Evolutionary conservation across 2,888 invertebrate genomes (phyloP).

Genomic region (Halictus ligatus): DNA sequence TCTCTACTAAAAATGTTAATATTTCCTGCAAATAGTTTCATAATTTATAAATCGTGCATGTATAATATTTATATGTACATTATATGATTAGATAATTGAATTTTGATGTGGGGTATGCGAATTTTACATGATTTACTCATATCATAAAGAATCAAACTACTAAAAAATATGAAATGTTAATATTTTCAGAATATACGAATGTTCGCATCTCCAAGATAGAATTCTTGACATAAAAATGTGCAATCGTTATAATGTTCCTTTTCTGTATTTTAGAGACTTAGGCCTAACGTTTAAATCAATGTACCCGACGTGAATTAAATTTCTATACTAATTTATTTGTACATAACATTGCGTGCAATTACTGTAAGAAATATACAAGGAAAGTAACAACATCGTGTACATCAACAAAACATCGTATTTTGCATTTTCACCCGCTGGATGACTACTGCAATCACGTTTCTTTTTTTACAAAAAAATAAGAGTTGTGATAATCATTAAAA

Average conservation of each 20-base stretch:
- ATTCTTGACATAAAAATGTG: slow-evolving; percentile 14
- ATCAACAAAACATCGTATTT: slow-evolving; percentile 7
- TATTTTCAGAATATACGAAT: slow-evolving; percentile 26
- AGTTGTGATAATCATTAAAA: slow-evolving; percentile 11
- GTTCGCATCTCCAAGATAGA: slow-evolving; percentile 30
- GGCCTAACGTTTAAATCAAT: slow-evolving; percentile 20
- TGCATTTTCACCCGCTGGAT: slow-evolving; percentile 32
- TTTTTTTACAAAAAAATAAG: slow-evolving; percentile 20
- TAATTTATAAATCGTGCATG: not conserved
- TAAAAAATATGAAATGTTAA: slow-evolving; percentile 1
- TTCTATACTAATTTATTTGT: slow-evolving; percentile 25
- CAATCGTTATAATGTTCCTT: slow-evolving; percentile 50
- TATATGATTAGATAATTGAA: slow-evolving; percentile 2
- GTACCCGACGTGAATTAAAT: slow-evolving; percentile 16
- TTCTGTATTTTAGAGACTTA: slow-evolving; percentile 32
- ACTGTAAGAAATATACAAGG: slow-evolving; percentile 20
- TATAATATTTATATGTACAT: slow-evolving; percentile 6
- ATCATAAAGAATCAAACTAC: slow-evolving; percentile 22
- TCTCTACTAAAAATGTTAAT: slow-evolving; percentile 34
- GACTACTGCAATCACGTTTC: slow-evolving; percentile 4
- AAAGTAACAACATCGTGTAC: slow-evolving; percentile 20
- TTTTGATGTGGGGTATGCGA: not conserved
- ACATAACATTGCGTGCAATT: slow-evolving; percentile 7
- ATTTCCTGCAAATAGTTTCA: slow-evolving; percentile 37
- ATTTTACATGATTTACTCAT: slow-evolving; percentile 39